Evolutionary conservation across 2,888 invertebrate species (phyloP).

Genomic region (Electrophaes corylata): DNA sequence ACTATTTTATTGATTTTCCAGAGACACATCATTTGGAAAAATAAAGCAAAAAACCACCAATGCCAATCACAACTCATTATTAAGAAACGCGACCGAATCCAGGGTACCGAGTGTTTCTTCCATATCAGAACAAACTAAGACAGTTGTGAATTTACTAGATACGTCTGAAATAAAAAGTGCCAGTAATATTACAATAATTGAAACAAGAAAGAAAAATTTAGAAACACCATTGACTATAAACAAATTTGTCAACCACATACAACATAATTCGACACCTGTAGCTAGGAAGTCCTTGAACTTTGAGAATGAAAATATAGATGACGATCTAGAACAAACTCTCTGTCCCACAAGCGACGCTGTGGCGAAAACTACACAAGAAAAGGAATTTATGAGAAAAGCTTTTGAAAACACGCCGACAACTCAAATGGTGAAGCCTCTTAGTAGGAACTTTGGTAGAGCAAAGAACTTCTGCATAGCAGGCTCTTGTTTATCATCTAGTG

Average conservation of each 20-base stretch:
- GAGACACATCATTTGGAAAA: slow-evolving; percentile 57
- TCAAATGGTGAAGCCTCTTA: slow-evolving; percentile 42
- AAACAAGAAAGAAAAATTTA: slow-evolving; percentile 45
- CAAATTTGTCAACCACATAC: slow-evolving; percentile 68
- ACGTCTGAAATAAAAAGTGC: slow-evolving; percentile 44
- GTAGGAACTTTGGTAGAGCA: slow-evolving; percentile 33
- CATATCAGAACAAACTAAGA: slow-evolving; percentile 39
- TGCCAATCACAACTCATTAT: slow-evolving; percentile 39
- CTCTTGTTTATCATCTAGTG: slow-evolving; percentile 59
- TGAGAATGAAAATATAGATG: slow-evolving; percentile 45
- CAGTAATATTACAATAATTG: slow-evolving; percentile 53
- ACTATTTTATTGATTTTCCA: slow-evolving; percentile 41
- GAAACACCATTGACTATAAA: slow-evolving; percentile 70
- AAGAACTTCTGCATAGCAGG: slow-evolving; percentile 61
- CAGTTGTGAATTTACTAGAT: slow-evolving; percentile 59
- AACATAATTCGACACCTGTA: slow-evolving; percentile 72
- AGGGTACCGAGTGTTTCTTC: slow-evolving; percentile 28
- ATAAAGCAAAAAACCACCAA: slow-evolving; percentile 47
- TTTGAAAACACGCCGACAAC: slow-evolving; percentile 60
- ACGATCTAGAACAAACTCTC: slow-evolving; percentile 61
- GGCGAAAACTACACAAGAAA: slow-evolving; percentile 70
- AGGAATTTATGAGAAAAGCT: slow-evolving; percentile 68
- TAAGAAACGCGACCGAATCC: slow-evolving; percentile 39
- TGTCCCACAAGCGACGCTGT: slow-evolving; percentile 54
- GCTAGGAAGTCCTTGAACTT: slow-evolving; percentile 73